Conservation (phyloP, 2,113 vertebrate species). For the Oenanthe melanoleuca region DNA sequence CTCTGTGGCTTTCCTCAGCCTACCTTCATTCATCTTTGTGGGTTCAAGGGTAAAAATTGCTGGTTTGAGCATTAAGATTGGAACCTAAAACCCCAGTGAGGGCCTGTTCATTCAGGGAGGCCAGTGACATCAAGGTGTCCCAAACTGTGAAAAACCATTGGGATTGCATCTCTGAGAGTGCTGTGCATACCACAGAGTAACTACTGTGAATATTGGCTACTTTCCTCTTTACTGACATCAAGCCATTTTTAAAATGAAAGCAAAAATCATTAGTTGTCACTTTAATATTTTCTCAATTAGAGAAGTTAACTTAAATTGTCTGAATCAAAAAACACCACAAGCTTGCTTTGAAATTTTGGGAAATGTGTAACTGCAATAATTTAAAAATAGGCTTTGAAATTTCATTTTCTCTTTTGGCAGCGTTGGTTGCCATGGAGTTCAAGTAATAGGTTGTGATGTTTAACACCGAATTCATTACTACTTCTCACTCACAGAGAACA, state of each 20-base stretch:
- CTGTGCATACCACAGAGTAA: not conserved
- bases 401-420: constrained; percentile 77
- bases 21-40: not conserved
- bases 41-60: not conserved
- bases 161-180: not conserved
- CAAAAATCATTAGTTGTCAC: not conserved
- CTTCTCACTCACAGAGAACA: constrained; percentile 82
- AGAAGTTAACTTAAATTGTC: constrained; percentile 59
- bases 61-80: not conserved
- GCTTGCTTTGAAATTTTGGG: constrained; percentile 68
- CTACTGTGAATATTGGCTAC: not conserved
- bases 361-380: constrained; percentile 70
- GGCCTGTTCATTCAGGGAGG: not conserved
- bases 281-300: not conserved
- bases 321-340: constrained; percentile 61
- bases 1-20: not conserved
- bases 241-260: not conserved
- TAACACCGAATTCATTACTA: constrained; percentile 87
- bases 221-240: not conserved
- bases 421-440: constrained; percentile 82
- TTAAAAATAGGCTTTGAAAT: constrained; percentile 79
- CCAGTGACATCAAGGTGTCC: not conserved
- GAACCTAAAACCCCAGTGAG: not conserved
- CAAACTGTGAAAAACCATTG: not conserved
- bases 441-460: constrained; percentile 86